Evolutionary conservation across 2,888 invertebrate species (phyloP), one percentile per base, ranked within the genome.

Genomic region (Amiota communis): DNA sequence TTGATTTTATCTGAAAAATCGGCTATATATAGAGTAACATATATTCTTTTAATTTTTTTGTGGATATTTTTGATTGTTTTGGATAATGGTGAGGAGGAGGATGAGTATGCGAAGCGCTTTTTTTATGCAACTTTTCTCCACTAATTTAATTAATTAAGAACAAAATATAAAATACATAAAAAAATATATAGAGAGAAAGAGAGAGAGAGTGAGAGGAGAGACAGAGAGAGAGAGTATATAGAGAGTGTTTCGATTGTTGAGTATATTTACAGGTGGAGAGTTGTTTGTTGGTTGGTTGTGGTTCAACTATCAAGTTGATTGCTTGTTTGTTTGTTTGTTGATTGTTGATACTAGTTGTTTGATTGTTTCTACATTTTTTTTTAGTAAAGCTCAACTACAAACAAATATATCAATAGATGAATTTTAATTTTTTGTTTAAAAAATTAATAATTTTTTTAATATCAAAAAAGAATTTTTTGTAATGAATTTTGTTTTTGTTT

Each of bases 71-170:
- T 56, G 72, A 71, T 63, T 63, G 23, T 63, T 63, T 20, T 51
- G 67, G 63, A 61, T 75, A 75, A 74, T 77, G 79, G 79, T 80
- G 79, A 77, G 78, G 80, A 74, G 75, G 73, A 71, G 76, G 81
- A 87, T 87, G 87, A 86, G 82, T 85, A 86, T 86, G 87, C 85
- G 78, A 87, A 88, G 87, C 86, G 76, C 80, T 80, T 70, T 79
- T 79, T 80, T 83, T 83, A 80, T 86, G 81, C 83, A 80, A 78
- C 77, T 82, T 81, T 79, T 82, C 75, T 86, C 80, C 80, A 83
- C 80, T 81, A 80, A 77, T 75, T 77, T 51, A 71, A 72, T 76
- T 71, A 71, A 71, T 49, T 46, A 53, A 36, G 36, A 36, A 70
- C 48, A 51, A 36, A 56, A 78, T 78, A 76, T 79, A 81, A 83